Base-by-base conservation (phyloP, 2,888 invertebrate species). In the Deladenus siricidicola region DNA sequence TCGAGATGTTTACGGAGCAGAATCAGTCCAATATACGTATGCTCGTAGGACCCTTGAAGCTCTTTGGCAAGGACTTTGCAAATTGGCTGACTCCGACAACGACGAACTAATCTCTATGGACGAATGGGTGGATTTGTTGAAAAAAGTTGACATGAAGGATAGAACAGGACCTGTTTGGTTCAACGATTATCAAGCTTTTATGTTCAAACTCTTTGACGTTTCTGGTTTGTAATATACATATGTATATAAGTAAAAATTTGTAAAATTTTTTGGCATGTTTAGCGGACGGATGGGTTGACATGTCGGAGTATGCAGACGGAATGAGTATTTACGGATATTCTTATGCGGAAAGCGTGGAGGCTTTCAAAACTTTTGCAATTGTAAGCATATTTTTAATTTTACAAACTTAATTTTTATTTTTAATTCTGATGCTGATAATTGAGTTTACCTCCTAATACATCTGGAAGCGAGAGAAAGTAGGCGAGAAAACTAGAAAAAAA, bases 121-220 rank as follows among this genome's bases (percentile, higher is more conserved):
- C 44, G 75, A 75, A 53, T 75, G 75, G 75, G 65, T 75, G 28
- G 56, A 51, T 21, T 62, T 75, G 19, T 53, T 75, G 47, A 66
- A 69, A 60, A 71, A 70, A 59, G 51, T 64, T 19, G 63, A 69
- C 49, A 47, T 57, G 44, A 65, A 71, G 45, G 67, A 70, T 10
- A 34, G 53, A 6, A 67, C 45, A n/a, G 69, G 70, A 47, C 73
- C 74, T 21, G 68, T 69, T 48, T 78, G 78, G 78, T 75, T 78
- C 64, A 61, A 60, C 30, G 73, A 78, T 49, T 78, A 78, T 65
- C 65, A 65, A 42, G 67, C 61, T 54, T 78, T 73, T 62, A 75
- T 78, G 75, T 78, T 78, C 73, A 78, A 78, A 63, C 68, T 78
- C 51, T 78, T 78, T 63, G 78, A 78, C 54, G 78, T 78, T 28